These are phyloP conservation scores for Dryobates pubescens DNA, from an alignment of 2,797 vertebrate genomes.

Conservation along the genomic window DNA sequence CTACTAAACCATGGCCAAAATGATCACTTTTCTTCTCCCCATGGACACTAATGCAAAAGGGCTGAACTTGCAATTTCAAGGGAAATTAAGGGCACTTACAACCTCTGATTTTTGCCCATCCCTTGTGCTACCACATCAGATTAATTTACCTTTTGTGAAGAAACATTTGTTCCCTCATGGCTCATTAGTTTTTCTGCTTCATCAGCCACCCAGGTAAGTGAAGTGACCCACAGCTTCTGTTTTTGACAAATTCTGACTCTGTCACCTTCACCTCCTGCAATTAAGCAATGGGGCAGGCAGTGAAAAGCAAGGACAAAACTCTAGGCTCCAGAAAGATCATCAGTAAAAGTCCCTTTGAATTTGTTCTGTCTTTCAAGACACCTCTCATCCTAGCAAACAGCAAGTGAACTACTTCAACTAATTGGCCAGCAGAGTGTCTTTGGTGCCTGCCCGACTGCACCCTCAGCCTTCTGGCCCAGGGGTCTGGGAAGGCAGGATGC, in stretches of 20 bases:
- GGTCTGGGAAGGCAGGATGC: neutral
- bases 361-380: neutral
- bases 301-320: neutral
- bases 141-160: slow-evolving; percentile 30
- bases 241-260: neutral
- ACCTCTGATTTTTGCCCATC: neutral
- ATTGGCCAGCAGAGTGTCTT: neutral
- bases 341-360: neutral
- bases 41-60: neutral
- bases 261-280: neutral
- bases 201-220: neutral
- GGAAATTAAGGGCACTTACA: neutral
- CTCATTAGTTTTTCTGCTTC: slow-evolving; percentile 46
- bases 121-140: neutral
- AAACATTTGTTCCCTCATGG: slow-evolving; percentile 20
- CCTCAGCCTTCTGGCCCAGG: neutral
- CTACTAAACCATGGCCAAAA: neutral
- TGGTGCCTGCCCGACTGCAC: neutral
- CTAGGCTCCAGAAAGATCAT: neutral
- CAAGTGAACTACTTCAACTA: neutral
- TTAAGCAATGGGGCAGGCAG: neutral
- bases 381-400: neutral
- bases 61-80: neutral
- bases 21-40: neutral
- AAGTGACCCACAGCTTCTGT: slow-evolving; percentile 3